Conservation (phyloP, 2,797 vertebrate genomes). For the Malacoraja senta region DNA sequence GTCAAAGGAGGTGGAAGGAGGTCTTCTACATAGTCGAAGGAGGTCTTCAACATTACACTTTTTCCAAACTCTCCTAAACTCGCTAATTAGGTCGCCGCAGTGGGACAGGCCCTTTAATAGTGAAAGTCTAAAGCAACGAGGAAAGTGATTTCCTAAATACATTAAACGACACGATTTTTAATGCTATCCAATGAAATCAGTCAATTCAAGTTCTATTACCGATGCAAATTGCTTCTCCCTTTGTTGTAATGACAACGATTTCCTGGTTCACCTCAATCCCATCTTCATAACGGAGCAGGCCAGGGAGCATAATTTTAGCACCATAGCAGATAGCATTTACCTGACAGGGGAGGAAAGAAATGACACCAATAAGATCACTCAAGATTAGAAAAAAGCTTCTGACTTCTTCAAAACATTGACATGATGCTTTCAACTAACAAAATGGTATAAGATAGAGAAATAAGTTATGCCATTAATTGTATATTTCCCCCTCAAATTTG, state of each 20-base stretch:
- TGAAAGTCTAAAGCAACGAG: no score
- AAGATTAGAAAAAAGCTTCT: not conserved
- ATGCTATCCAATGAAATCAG: not conserved
- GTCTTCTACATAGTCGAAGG: no score
- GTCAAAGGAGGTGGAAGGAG: no score
- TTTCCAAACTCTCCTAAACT: no score
- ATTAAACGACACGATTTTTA: not conserved
- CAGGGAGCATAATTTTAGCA: constrained; percentile 93
- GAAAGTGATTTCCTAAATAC: not conserved
- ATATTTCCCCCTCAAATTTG: no score
- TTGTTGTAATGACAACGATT: constrained; percentile 86
- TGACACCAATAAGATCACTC: not conserved
- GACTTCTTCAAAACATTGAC: no score
- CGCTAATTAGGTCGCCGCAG: no score
- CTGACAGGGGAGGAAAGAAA: constrained; percentile 50
- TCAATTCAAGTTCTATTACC: constrained; percentile 57
- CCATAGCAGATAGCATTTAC: constrained; percentile 97
- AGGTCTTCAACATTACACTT: no score
- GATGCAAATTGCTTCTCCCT: constrained; percentile 89
- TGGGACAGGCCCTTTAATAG: no score
- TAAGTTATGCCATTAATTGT: no score
- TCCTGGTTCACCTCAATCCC: constrained; percentile 92
- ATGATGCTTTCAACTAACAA: no score
- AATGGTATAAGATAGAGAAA: no score
- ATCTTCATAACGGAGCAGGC: constrained; percentile 86